These are phyloP conservation scores for Synergus gifuensis DNA, from an alignment of 2,888 invertebrate genomes.

Conservation along the genomic window DNA sequence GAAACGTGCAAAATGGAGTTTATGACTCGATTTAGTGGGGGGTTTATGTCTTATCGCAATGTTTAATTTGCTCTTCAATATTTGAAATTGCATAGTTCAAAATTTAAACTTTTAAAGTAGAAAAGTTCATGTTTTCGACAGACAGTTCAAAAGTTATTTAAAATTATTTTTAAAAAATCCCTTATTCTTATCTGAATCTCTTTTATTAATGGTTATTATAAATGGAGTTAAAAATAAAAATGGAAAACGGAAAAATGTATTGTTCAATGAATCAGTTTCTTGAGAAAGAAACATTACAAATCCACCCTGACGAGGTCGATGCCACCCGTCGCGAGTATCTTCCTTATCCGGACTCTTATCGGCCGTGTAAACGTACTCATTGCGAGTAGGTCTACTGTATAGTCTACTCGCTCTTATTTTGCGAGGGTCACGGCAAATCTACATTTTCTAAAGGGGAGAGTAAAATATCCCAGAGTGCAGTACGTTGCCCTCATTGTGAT, in stretches of 20 bases:
- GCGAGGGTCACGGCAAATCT: conserved; percentile 46
- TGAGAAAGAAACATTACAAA: background rate
- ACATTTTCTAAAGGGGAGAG: conserved; percentile 44
- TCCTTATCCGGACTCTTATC: conserved; percentile 22
- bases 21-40: conserved; percentile 11
- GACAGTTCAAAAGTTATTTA: no score
- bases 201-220: no score
- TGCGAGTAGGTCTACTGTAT: background rate
- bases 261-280: background rate
- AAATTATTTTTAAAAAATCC: no score
- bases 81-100: background rate
- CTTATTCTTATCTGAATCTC: no score
- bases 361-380: conserved; percentile 11
- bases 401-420: conserved; percentile 14
- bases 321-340: background rate
- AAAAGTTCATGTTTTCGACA: background rate
- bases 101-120: background rate
- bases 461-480: conserved; percentile 51
- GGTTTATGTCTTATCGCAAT: conserved; percentile 53
- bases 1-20: background rate
- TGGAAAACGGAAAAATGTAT: background rate
- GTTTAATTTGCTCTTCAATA: conserved; percentile 52
- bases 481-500: conserved; percentile 69
- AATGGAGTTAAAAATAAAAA: background rate
- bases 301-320: conserved; percentile 9